Evolutionary conservation across 1,140 invertebrate species (phyloP).

Genomic region (Thaumatotibia leucotreta): DNA sequence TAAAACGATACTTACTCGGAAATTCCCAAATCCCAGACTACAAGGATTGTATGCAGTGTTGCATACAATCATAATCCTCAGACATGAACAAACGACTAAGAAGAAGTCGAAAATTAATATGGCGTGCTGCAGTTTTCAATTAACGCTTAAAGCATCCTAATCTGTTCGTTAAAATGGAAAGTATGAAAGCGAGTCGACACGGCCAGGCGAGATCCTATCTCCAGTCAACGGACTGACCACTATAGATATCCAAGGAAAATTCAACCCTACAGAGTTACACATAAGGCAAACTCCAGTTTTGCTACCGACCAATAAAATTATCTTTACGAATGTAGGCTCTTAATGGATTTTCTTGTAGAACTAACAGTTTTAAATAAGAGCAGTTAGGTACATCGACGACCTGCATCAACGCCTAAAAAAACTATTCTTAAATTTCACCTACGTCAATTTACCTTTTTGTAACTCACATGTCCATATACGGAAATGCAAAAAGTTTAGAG

Average conservation of each 20-base stretch:
- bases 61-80: no score
- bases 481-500: not conserved
- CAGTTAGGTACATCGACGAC: not conserved
- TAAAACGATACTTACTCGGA: no score
- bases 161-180: constrained; percentile 11
- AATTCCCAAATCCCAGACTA: no score
- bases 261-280: not conserved
- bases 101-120: not conserved
- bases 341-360: not conserved
- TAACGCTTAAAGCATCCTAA: constrained; percentile 1
- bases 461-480: not conserved
- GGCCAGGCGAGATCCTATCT: not conserved
- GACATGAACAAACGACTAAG: no score
- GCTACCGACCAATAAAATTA: not conserved
- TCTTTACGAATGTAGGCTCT: not conserved
- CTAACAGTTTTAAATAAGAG: not conserved
- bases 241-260: not conserved
- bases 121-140: not conserved
- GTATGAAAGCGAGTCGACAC: constrained; percentile 7
- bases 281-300: not conserved
- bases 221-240: not conserved
- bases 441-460: not conserved
- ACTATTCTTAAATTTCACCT: not conserved
- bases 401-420: not conserved
- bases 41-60: no score